Evolutionary conservation across 2,113 vertebrate species (phyloP).

Genomic region (Pangasianodon gigas): DNA sequence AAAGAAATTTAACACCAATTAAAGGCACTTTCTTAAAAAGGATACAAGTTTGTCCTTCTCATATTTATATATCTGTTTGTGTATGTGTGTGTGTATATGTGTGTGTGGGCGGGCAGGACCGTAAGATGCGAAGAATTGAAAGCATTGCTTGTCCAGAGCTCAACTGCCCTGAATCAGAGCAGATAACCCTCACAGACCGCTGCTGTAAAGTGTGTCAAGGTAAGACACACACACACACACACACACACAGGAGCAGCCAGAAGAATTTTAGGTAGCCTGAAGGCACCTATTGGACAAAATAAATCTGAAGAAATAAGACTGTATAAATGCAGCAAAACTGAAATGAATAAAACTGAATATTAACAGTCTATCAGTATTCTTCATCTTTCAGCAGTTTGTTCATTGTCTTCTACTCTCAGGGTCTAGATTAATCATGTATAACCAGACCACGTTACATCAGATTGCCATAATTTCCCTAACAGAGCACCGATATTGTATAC

Average conservation of each 20-base stretch:
- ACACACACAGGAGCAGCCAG: not conserved
- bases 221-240: conserved; percentile 58
- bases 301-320: not conserved
- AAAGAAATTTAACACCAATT: not conserved
- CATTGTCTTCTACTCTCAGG: not conserved
- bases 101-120: conserved; percentile 65
- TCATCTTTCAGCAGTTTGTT: not conserved
- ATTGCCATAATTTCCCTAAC: not conserved
- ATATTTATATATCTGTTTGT: not conserved
- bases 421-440: not conserved
- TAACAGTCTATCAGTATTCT: not conserved
- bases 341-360: not conserved
- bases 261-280: not conserved
- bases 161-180: conserved; percentile 80
- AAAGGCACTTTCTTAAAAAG: not conserved
- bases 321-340: not conserved
- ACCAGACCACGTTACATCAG: not conserved
- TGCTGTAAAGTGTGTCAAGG: conserved; percentile 90
- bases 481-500: not conserved
- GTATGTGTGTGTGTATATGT: conserved; percentile 19
- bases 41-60: not conserved
- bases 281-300: not conserved
- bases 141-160: conserved; percentile 70
- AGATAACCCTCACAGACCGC: conserved; percentile 82
- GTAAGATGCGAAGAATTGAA: conserved; percentile 79